Evolutionary conservation across 1,140 invertebrate species (phyloP).

Genomic region (Nautilus pompilius): DNA sequence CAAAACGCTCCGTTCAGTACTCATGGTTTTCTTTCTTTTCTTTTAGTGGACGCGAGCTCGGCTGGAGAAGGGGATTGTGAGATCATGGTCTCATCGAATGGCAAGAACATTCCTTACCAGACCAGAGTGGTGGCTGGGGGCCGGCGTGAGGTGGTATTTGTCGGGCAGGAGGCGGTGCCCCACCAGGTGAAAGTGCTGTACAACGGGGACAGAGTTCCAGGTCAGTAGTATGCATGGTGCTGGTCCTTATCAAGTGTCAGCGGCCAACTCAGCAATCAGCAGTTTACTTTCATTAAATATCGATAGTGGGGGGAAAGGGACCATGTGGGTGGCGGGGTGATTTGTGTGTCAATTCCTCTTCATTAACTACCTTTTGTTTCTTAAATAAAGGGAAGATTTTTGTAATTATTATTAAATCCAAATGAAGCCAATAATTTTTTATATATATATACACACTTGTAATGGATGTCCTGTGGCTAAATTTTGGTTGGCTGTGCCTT

Average conservation of each 20-base stretch:
- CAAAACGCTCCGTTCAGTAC: no score
- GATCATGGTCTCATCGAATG: slow-evolving; percentile 88
- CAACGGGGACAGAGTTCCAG: slow-evolving; percentile 95
- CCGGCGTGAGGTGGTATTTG: slow-evolving; percentile 92
- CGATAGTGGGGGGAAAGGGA: not conserved
- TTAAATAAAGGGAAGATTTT: no score
- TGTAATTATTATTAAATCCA: no score
- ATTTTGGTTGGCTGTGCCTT: no score
- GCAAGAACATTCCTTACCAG: slow-evolving; percentile 93
- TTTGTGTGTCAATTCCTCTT: no score
- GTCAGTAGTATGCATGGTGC: slow-evolving; percentile 58
- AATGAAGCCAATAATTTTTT: no score
- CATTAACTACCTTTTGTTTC: no score
- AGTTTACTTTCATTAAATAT: not conserved
- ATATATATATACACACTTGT: no score
- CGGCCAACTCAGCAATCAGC: no score
- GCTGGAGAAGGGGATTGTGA: slow-evolving; percentile 97
- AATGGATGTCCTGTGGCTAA: no score
- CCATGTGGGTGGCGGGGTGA: no score
- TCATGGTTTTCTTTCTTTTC: slow-evolving; percentile 44
- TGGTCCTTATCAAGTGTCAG: not conserved
- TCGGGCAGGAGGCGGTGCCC: slow-evolving; percentile 87
- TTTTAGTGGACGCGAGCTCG: slow-evolving; percentile 92
- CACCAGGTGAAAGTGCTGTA: slow-evolving; percentile 96
- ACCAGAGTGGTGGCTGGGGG: slow-evolving; percentile 94